Evolutionary conservation across 2,797 vertebrate genomes (phyloP).

Genomic region (Chanos chanos): DNA sequence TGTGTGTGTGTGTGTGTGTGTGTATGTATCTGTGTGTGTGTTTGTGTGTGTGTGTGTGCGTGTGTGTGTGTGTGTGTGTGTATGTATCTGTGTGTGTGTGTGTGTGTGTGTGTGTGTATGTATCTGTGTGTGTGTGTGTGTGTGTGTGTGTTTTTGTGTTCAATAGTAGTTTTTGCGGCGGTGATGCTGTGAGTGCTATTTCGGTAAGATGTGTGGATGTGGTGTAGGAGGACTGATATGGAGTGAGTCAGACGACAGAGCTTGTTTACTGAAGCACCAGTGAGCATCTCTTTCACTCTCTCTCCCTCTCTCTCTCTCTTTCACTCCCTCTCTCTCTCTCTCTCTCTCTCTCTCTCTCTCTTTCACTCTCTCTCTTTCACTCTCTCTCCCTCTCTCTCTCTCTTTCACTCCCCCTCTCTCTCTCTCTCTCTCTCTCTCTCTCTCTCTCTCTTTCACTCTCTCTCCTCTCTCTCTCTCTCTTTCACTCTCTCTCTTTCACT

Average conservation of each 20-base stretch:
- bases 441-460: no score
- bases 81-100: conserved; percentile 26
- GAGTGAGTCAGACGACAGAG: conserved; percentile 37
- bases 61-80: conserved; percentile 21
- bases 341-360: no score
- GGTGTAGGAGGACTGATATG: conserved; percentile 39
- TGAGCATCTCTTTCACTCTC: conserved; percentile 20
- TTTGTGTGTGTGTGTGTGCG: not conserved
- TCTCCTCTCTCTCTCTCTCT: no score
- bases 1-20: conserved; percentile 9
- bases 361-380: no score
- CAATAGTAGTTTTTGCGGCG: conserved; percentile 40
- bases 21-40: not conserved
- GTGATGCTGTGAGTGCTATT: conserved; percentile 29
- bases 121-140: conserved; percentile 26
- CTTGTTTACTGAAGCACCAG: conserved; percentile 30
- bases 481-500: no score
- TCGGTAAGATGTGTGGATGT: conserved; percentile 22
- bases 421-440: no score
- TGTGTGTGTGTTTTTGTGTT: conserved; percentile 26
- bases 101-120: conserved; percentile 39
- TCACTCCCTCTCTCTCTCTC: no score
- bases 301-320: no score
- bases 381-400: no score
- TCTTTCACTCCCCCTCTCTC: no score